phyloP scores from a whole-genome alignment of 2,888 invertebrate species.

The Cyrtodaria siliqua region DNA sequence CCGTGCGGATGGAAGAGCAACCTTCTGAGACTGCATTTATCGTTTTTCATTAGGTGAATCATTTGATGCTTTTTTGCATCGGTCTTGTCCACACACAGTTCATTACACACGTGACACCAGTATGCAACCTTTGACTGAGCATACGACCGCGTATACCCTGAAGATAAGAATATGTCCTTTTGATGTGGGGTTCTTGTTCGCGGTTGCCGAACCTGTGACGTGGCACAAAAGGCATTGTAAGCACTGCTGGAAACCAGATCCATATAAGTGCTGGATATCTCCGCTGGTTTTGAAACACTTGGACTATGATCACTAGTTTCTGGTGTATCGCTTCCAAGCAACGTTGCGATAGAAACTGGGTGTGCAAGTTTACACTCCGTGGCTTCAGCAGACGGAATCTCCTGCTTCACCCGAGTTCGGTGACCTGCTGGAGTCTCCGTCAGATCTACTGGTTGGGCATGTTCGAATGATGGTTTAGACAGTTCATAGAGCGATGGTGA shows the following conservation, averaged over 20 bases:
- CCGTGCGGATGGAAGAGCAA: slow-evolving; percentile 32
- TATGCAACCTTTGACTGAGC: slow-evolving; percentile 7
- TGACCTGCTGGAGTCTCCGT: neutral
- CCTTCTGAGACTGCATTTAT: slow-evolving; percentile 35
- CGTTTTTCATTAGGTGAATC: slow-evolving; percentile 23
- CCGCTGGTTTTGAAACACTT: slow-evolving; percentile 15
- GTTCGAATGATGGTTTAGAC: too few relatives aligned
- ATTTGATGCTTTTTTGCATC: slow-evolving; percentile 49
- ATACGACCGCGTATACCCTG: too few relatives aligned
- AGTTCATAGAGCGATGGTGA: too few relatives aligned
- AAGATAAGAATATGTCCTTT: neutral
- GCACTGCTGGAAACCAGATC: neutral
- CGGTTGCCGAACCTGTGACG: slow-evolving; percentile 1
- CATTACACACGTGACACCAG: slow-evolving; percentile 63
- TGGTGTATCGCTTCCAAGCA: slow-evolving; percentile 26
- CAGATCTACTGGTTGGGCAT: neutral
- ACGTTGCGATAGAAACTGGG: slow-evolving; percentile 46
- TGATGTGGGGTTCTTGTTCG: slow-evolving; percentile 16
- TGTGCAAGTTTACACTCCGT: slow-evolving; percentile 6
- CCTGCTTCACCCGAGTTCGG: neutral
- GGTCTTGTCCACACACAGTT: slow-evolving; percentile 30
- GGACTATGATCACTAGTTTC: neutral
- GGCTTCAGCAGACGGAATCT: neutral
- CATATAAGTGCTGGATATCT: slow-evolving; percentile 14
- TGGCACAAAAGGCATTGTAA: slow-evolving; percentile 1